phyloP scores from a whole-genome alignment of 2,113 vertebrate genomes.

The Thalassarche chlororhynchos region DNA sequence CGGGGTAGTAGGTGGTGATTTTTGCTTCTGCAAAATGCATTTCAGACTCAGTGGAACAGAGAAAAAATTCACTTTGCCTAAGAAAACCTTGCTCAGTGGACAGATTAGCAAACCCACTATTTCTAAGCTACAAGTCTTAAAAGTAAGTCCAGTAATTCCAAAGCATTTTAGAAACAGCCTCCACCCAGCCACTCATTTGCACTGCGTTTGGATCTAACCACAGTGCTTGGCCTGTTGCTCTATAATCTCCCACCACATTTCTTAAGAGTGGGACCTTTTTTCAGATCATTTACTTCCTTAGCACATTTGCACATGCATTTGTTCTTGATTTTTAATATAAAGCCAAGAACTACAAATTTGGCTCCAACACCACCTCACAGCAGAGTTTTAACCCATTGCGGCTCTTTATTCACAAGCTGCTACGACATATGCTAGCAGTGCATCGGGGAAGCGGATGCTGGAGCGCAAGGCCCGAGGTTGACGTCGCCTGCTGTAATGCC shows the following conservation, averaged over 20 bases:
- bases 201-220: neutral
- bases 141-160: neutral
- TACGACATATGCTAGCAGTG: rapidly evolving
- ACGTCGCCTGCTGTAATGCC: rapidly evolving
- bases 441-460: rapidly evolving
- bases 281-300: neutral
- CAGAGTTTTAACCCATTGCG: neutral
- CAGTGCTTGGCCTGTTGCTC: neutral
- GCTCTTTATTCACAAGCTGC: neutral
- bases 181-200: neutral
- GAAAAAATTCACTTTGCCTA: neutral
- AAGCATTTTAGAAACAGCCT: neutral
- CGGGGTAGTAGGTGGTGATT: neutral
- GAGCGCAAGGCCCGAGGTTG: neutral
- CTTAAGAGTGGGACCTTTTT: neutral
- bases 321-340: neutral
- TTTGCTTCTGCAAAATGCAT: neutral
- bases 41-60: neutral
- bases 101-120: neutral
- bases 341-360: neutral
- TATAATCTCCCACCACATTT: neutral
- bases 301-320: neutral
- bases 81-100: neutral
- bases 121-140: neutral
- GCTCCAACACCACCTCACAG: neutral